Evolutionary conservation across 1,140 invertebrate genomes (phyloP), one percentile per base, ranked within the genome.

Genomic region (Platorchestia sp.): DNA sequence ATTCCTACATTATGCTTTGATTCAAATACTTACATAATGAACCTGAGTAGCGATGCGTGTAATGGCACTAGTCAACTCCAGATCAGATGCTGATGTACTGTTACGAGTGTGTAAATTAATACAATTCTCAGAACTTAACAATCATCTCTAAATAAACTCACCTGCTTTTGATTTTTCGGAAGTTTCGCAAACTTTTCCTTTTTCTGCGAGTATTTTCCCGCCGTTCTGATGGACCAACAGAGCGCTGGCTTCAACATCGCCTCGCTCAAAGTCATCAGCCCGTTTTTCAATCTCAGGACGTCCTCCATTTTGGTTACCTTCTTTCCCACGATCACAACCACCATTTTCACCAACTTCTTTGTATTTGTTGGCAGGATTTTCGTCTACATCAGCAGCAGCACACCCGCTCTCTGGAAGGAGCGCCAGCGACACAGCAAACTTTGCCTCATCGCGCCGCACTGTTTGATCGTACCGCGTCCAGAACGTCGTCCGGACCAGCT

Each of bases 401-500:
- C 45, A 86, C 16, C 95, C 95, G 91, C 47, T 93, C 44, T 45
- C 43, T 42, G 6, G 7, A 40, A 93, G 91, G 91, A 47, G 45
- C 19, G 91, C 45, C 43, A 45, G 43, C 36, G 91, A 16, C 44
- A 93, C 91, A 10, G 91, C 91, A 22, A 14, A 44, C 40, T 47
- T 45, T 44, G 40, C 45, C 44, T 96, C 96, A 75, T 96, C 96
- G n/a, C 89, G 40, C 43, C 96, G 95, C 5, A 95, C 90, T n/a
- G 40, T 43, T 19, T 53, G 53, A 95, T 96, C 96, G 45, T 95
- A 95, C 10, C 96, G 96, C 41, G 96, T 96, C 91, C 95, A 95
- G 90, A 90, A 96, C 22, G 96, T 96, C 27, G 96, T 96, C 87
- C 96, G 93, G 27, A 96, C 95, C 43, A 96, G 86, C 96, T 96